Percentiles rank a stretch among this genome's conserved stretches.
phyloP scores from a whole-genome alignment of 2,888 invertebrate genomes.

The Temnothorax unifasciatus region DNA sequence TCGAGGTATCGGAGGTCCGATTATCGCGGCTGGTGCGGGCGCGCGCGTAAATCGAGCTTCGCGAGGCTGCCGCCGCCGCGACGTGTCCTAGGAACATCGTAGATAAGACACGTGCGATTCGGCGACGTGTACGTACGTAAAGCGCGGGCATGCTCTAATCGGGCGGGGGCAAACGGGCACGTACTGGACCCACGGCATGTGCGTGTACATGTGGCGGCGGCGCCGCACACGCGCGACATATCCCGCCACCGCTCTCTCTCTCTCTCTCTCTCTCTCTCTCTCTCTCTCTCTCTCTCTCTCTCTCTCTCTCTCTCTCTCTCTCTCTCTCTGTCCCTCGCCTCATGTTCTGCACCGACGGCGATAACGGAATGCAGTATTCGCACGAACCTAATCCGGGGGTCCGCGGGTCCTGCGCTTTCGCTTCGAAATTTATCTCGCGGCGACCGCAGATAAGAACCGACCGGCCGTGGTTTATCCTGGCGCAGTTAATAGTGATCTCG shows the following conservation, averaged over 20 bases:
- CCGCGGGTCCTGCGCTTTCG: constrained; percentile 67
- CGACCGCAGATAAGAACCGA: constrained; percentile 74
- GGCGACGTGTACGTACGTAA: constrained; percentile 40
- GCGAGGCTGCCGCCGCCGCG: constrained; percentile 42
- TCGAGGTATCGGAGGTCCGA: constrained; percentile 45
- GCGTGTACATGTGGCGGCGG: constrained; percentile 50
- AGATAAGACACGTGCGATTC: constrained; percentile 74
- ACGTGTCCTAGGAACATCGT: constrained; percentile 65
- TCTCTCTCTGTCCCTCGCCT: neutral
- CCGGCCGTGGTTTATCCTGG: constrained; percentile 72
- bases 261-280: neutral
- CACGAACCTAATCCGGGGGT: constrained; percentile 74
- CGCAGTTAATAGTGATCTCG: constrained; percentile 76
- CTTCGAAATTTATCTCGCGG: constrained; percentile 74
- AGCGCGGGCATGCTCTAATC: constrained; percentile 58
- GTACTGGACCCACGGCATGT: constrained; percentile 31
- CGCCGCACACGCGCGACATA: constrained; percentile 48
- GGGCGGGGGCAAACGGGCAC: constrained; percentile 47
- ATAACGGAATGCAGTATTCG: constrained; percentile 78
- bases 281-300: neutral
- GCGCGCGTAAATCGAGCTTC: constrained; percentile 43
- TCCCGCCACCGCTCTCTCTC: constrained; percentile 11
- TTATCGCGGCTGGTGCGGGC: constrained; percentile 33
- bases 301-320: too few species aligned
- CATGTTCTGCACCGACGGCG: constrained; percentile 69